phyloP scores from a whole-genome alignment of 2,888 invertebrate genomes.

The Frankliniella fusca region DNA sequence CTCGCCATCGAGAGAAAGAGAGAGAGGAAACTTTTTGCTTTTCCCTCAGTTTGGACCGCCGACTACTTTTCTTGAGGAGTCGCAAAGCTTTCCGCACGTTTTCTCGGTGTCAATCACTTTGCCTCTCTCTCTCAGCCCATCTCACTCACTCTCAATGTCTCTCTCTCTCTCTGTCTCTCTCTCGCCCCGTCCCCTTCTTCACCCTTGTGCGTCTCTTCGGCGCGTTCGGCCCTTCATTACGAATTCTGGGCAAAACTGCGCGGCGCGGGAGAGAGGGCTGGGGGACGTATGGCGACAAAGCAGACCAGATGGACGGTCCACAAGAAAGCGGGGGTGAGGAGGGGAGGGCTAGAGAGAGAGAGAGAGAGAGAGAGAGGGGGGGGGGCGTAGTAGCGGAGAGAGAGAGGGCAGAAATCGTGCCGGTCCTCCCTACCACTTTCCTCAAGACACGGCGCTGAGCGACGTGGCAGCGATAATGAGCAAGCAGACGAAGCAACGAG shows the following conservation, averaged over 20 bases:
- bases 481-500: neutral
- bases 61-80: constrained; percentile 15
- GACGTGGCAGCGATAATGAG: constrained; percentile 1
- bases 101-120: constrained; percentile 20
- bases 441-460: neutral
- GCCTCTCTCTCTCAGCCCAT: neutral
- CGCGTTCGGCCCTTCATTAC: neutral
- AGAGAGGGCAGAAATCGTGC: no score
- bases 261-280: neutral
- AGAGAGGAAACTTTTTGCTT: neutral
- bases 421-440: no score
- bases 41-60: neutral
- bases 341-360: neutral
- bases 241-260: neutral
- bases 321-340: neutral
- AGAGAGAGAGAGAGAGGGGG: neutral
- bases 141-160: neutral
- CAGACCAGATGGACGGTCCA: neutral
- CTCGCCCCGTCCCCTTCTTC: neutral
- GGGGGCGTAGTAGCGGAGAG: neutral
- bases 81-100: constrained; percentile 23
- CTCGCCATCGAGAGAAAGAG: no score
- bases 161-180: neutral
- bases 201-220: neutral
- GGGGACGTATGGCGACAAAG: neutral